phyloP scores from a whole-genome alignment of 2,888 invertebrate species.

The Panopea generosa region DNA sequence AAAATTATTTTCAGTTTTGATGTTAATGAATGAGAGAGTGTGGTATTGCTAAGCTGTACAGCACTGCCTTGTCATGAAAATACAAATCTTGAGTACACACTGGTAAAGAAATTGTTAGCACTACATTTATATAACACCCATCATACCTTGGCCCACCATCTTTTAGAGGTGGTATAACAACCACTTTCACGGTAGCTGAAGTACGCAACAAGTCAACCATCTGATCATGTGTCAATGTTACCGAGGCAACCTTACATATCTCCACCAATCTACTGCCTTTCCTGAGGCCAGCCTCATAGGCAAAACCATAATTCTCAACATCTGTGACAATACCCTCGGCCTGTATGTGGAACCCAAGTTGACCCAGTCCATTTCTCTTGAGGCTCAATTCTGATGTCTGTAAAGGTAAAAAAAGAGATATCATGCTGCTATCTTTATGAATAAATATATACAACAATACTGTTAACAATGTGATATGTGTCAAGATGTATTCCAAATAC shows the following conservation, averaged over 20 bases:
- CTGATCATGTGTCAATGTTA: slow-evolving; percentile 95
- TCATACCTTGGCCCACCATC: slow-evolving; percentile 89
- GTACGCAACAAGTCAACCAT: slow-evolving; percentile 97
- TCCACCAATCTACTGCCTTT: slow-evolving; percentile 96
- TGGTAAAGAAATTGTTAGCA: too few species aligned
- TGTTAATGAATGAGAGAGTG: too few species aligned
- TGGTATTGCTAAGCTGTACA: too few species aligned
- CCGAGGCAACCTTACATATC: slow-evolving; percentile 95
- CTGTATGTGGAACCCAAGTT: slow-evolving; percentile 93
- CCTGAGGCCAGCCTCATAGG: slow-evolving; percentile 91
- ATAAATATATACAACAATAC: too few species aligned
- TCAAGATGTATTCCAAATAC: too few species aligned
- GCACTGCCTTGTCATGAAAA: too few species aligned
- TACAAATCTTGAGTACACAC: too few species aligned
- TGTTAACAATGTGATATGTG: too few species aligned
- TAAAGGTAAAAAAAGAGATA: slow-evolving; percentile 1
- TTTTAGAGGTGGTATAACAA: slow-evolving; percentile 91
- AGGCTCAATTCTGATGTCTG: slow-evolving; percentile 92
- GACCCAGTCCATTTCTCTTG: slow-evolving; percentile 92
- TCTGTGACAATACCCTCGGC: slow-evolving; percentile 97
- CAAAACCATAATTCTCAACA: slow-evolving; percentile 90
- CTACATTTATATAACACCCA: too few species aligned
- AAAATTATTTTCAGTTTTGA: too few species aligned
- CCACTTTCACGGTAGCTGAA: slow-evolving; percentile 93
- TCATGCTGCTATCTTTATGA: neutral